phyloP scores from a whole-genome alignment of 2,113 vertebrate species.

The Regulus satrapa region DNA sequence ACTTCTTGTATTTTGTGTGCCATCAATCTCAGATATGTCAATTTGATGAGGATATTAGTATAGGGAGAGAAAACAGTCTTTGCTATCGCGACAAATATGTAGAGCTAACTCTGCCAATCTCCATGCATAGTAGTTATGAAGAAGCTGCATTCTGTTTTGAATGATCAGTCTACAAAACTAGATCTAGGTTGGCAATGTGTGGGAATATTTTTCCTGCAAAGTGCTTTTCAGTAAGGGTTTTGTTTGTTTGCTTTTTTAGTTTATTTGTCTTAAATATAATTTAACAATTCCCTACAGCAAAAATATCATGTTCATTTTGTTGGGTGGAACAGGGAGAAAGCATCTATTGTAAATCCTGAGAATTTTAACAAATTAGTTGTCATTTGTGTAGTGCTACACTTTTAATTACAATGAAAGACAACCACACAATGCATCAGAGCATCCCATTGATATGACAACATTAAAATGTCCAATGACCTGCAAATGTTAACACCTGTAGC shows the following conservation, averaged over 20 bases:
- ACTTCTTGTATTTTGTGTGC: not conserved
- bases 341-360: not conserved
- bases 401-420: not conserved
- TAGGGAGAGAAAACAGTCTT: not conserved
- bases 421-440: not conserved
- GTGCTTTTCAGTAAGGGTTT: not conserved
- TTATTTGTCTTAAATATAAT: not conserved
- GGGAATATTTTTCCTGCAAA: not conserved
- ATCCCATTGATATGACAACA: not conserved
- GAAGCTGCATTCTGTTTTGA: not conserved
- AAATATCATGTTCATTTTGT: not conserved
- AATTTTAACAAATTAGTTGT: not conserved
- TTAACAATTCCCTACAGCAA: not conserved
- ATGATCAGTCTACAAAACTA: not conserved
- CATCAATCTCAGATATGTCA: rapidly evolving
- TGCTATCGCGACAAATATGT: not conserved
- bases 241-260: too few species aligned
- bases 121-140: not conserved
- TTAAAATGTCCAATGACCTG: not conserved
- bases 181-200: not conserved
- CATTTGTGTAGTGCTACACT: not conserved
- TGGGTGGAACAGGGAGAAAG: not conserved
- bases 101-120: not conserved
- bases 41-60: not conserved
- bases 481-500: not conserved